phyloP scores from a whole-genome alignment of 2,888 invertebrate species.

The Andrena bicolor region DNA sequence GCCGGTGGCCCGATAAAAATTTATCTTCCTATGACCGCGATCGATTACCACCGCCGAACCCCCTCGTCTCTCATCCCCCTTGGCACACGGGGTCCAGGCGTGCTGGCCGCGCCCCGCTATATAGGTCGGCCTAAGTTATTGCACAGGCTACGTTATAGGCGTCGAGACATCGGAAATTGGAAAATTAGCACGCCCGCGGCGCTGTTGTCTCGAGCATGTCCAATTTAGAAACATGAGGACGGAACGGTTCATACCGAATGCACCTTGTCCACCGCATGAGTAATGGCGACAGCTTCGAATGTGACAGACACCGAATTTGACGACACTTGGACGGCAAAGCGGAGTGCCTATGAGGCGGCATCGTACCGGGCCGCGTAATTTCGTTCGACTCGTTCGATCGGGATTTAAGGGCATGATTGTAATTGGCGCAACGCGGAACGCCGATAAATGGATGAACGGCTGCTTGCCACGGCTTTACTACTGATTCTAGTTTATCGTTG shows the following conservation, averaged over 20 bases:
- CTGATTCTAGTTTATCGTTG: slow-evolving; percentile 4
- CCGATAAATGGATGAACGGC: slow-evolving; percentile 5
- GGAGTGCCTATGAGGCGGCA: background rate
- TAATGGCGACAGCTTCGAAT: slow-evolving; percentile 58
- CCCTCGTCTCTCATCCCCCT: slow-evolving; percentile 14
- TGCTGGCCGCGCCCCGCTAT: slow-evolving; percentile 4
- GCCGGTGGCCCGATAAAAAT: slow-evolving; percentile 49
- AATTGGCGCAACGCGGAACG: slow-evolving; percentile 27
- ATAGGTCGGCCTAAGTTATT: slow-evolving; percentile 47
- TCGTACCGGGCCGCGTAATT: slow-evolving; percentile 25
- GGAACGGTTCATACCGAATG: slow-evolving; percentile 51
- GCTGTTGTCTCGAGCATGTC: slow-evolving; percentile 55
- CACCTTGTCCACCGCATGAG: slow-evolving; percentile 54
- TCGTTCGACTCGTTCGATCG: slow-evolving; percentile 52
- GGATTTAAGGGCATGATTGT: slow-evolving; percentile 49
- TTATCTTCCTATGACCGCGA: slow-evolving; percentile 41
- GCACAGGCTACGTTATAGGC: slow-evolving; percentile 49
- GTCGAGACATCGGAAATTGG: slow-evolving; percentile 65
- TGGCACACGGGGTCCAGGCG: background rate
- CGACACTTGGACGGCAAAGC: slow-evolving; percentile 32
- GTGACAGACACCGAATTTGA: slow-evolving; percentile 47
- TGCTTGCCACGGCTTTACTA: background rate
- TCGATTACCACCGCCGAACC: slow-evolving; percentile 34
- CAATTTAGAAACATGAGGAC: slow-evolving; percentile 64
- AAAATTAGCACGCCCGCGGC: slow-evolving; percentile 58